Conservation (phyloP, 2,113 vertebrate species). For the Ondatra zibethicus region DNA sequence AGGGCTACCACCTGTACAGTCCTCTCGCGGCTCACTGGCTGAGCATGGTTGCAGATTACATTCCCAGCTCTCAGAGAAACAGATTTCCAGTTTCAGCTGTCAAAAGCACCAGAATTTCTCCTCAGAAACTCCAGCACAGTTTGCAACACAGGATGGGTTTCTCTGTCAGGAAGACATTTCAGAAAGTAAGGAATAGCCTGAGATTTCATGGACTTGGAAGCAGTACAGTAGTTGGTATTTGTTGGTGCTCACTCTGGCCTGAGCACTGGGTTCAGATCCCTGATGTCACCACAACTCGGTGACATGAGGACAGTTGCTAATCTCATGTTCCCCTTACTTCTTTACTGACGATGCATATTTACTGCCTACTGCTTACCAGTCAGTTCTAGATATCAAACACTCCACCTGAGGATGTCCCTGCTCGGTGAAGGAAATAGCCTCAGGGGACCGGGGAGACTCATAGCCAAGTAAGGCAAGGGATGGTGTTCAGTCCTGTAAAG, state of each 20-base stretch:
- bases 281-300: neutral
- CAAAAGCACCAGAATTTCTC: neutral
- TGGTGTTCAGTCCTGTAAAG: rapidly evolving
- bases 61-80: neutral
- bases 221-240: neutral
- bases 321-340: neutral
- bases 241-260: neutral
- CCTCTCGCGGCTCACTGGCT: neutral
- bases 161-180: neutral
- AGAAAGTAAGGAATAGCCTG: neutral
- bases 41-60: rapidly evolving
- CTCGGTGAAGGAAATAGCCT: neutral
- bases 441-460: neutral
- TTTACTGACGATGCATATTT: neutral
- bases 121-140: neutral
- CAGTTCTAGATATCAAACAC: neutral
- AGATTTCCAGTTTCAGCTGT: neutral
- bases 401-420: rapidly evolving
- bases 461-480: too few species aligned
- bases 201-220: neutral
- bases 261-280: neutral
- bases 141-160: neutral
- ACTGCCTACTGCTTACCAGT: too few species aligned
- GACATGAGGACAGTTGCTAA: neutral
- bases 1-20: rapidly evolving